Evolutionary conservation across 2,888 invertebrate genomes (phyloP), one percentile per base, ranked within the genome.

Genomic region (Eilema sororculum): DNA sequence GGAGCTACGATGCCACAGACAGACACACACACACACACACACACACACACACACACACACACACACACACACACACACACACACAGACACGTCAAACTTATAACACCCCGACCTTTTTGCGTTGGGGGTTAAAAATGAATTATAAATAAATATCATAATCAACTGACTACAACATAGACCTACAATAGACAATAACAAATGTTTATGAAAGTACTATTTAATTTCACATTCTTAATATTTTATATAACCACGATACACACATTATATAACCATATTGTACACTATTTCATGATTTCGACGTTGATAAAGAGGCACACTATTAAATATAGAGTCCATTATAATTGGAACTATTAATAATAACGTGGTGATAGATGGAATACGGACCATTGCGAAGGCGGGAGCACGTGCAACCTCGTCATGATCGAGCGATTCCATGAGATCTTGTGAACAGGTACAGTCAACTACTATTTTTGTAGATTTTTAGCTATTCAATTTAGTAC

Each of bases 341-440:
- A 87, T 86, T 83, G 87, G 79, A 74, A 77, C 81, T 80, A 89
- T 90, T 87, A 89, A 89, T 88, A 88, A 87, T 84, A 75, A 79
- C 74, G 81, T 85, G 87, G 83, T 86, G 88, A 89, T 89, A 86
- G 84, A 87, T 83, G 82, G 82, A 85, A 89, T 87, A 87, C 86
- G 84, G 86, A 88, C 85, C 84, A 82, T 73, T 81, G 84, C 76
- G 84, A 81, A 80, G 85, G 85, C 85, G 85, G 84, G 81, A 73
- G 81, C 79, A 78, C 81, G 83, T 80, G 80, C 78, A 77, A 80
- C 84, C 86, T 82, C 80, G 80, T 77, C 68, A 78, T 81, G 84
- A 84, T 85, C 81, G 83, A 87, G 75, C 79, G 83, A 79, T 79
- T 80, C 78, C 78, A 73, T 78, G 79, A 78, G 75, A 66, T 75